Conservation (phyloP, 2,113 vertebrate species). For the Tor tambroides region DNA sequence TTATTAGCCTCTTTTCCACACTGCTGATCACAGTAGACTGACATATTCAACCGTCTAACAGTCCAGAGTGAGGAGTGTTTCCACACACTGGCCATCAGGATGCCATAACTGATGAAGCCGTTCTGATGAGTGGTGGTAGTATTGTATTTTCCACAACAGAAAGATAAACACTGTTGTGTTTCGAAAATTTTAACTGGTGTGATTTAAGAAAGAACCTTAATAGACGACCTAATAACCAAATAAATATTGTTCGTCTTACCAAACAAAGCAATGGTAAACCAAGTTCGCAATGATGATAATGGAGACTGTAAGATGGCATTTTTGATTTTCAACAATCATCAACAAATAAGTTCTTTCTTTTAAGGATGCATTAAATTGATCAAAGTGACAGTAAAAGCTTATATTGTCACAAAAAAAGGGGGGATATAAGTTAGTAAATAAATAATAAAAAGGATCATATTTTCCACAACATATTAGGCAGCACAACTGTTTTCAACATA, state of each 20-base stretch:
- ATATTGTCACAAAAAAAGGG: no score
- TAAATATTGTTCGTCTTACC: neutral
- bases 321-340: neutral
- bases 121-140: neutral
- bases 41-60: constrained; percentile 4
- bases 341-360: no score
- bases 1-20: constrained; percentile 68
- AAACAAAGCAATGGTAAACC: neutral
- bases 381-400: no score
- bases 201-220: neutral
- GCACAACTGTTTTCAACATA: no score
- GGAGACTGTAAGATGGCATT: neutral
- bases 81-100: neutral
- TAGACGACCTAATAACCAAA: neutral
- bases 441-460: no score
- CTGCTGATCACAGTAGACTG: constrained; percentile 57
- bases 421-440: no score
- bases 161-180: neutral
- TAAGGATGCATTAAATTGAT: no score
- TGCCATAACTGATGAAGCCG: neutral
- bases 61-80: neutral
- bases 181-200: no score
- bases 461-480: no score
- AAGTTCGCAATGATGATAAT: neutral
- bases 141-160: neutral